phyloP scores from a whole-genome alignment of 2,888 invertebrate genomes.

The Polylopha cassiicola region DNA sequence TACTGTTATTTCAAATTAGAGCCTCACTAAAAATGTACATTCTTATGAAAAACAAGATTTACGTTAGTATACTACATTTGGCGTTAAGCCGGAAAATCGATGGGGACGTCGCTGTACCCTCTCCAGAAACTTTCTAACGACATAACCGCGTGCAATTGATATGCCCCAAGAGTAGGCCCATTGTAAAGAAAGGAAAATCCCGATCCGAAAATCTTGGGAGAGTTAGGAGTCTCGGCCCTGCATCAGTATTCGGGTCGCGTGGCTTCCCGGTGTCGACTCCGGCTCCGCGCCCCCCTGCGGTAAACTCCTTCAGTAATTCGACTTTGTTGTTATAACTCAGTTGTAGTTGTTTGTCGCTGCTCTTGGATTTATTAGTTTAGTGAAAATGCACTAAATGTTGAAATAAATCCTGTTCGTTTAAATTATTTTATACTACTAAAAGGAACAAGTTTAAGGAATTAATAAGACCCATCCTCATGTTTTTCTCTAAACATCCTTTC shows the following conservation, averaged over 20 bases:
- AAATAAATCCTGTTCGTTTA: slow-evolving; percentile 30
- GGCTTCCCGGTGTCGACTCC: slow-evolving; percentile 59
- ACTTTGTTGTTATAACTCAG: slow-evolving; percentile 77
- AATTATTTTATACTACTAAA: too few relatives aligned
- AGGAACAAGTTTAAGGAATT: too few relatives aligned
- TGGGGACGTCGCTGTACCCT: slow-evolving; percentile 51
- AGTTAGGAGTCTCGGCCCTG: slow-evolving; percentile 60
- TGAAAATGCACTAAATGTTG: slow-evolving; percentile 55
- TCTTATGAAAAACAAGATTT: slow-evolving; percentile 5
- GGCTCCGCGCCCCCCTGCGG: slow-evolving; percentile 52
- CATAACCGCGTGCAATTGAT: slow-evolving; percentile 78
- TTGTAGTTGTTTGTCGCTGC: slow-evolving; percentile 72
- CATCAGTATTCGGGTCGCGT: slow-evolving; percentile 69
- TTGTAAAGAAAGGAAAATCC: slow-evolving; percentile 78
- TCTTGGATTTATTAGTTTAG: slow-evolving; percentile 72
- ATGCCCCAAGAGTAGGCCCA: slow-evolving; percentile 76
- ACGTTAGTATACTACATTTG: slow-evolving; percentile 26
- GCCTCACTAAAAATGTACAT: too few relatives aligned
- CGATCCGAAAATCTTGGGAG: slow-evolving; percentile 74
- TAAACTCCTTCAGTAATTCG: slow-evolving; percentile 75
- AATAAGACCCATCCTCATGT: too few relatives aligned
- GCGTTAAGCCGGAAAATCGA: slow-evolving; percentile 67
- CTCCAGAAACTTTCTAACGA: slow-evolving; percentile 73
- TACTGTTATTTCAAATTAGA: too few relatives aligned
- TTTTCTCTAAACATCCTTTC: too few relatives aligned